These are phyloP conservation scores for Cheilosia urbana DNA, from an alignment of 2,888 invertebrate genomes.

Conservation along the genomic window DNA sequence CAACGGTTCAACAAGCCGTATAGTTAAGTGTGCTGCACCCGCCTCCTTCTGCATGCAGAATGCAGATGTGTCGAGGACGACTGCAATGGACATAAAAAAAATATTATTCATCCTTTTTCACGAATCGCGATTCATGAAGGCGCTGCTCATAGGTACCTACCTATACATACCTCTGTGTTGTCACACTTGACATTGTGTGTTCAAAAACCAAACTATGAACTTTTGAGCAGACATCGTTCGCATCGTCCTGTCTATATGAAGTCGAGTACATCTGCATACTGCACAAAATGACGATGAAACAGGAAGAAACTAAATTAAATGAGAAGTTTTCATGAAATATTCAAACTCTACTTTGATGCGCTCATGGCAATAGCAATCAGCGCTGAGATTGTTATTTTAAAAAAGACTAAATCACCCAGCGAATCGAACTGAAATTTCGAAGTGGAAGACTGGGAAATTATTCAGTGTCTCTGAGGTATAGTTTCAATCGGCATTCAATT, in stretches of 20 bases:
- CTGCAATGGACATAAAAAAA: conserved; percentile 37
- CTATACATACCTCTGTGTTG: background rate
- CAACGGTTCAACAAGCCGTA: conserved; percentile 56
- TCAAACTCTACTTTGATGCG: conserved; percentile 15
- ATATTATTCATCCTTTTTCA: conserved; percentile 10
- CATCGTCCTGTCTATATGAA: conserved; percentile 1
- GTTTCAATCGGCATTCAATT: background rate
- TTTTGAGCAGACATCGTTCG: conserved; percentile 32
- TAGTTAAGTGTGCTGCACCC: conserved; percentile 50
- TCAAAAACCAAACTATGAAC: conserved; percentile 64
- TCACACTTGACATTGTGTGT: conserved; percentile 69
- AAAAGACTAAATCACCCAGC: background rate
- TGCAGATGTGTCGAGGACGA: conserved; percentile 70
- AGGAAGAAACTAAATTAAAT: conserved; percentile 51
- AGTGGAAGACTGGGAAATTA: background rate
- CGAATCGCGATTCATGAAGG: conserved; percentile 31
- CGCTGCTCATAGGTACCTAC: conserved; percentile 7
- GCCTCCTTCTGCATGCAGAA: conserved; percentile 42
- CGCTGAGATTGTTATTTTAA: conserved; percentile 23
- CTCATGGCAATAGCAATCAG: conserved; percentile 36
- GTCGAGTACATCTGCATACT: background rate
- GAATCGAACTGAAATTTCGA: conserved; percentile 29
- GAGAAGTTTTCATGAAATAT: conserved; percentile 49
- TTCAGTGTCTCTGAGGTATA: background rate
- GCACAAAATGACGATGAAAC: conserved; percentile 23